Conservation (phyloP, 2,888 invertebrate genomes). For the Anagyrus pseudococci region DNA sequence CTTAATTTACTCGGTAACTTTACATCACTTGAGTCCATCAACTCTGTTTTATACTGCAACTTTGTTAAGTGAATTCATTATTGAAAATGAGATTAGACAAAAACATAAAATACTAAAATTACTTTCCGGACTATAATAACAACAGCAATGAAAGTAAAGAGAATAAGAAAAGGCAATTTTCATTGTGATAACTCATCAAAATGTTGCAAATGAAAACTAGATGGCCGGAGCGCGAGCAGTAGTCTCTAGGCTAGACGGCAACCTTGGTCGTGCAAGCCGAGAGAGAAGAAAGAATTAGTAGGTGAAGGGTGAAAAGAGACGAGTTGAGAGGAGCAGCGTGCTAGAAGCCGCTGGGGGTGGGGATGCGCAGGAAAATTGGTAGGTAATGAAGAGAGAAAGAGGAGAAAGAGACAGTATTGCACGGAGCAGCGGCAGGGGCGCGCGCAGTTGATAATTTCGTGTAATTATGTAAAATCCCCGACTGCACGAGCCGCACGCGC, state of each 20-base stretch:
- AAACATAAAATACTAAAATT: no score
- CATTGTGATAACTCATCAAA: constrained; percentile 1
- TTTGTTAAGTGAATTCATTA: no score
- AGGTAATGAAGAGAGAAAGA: constrained; percentile 29
- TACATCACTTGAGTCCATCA: no score
- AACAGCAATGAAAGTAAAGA: no score
- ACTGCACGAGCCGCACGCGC: constrained; percentile 3
- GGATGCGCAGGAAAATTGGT: constrained; percentile 29
- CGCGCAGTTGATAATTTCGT: constrained; percentile 34
- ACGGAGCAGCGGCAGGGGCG: neutral
- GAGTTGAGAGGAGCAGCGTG: no score
- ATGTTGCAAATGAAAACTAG: constrained; percentile 1
- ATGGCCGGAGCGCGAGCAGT: no score
- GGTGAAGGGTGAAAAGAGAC: constrained; percentile 27
- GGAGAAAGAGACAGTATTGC: constrained; percentile 17
- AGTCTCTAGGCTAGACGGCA: no score
- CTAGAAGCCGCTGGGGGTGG: constrained; percentile 3
- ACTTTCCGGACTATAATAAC: no score
- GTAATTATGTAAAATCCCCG: constrained; percentile 36
- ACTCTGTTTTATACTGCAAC: no score
- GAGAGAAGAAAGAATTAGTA: constrained; percentile 25
- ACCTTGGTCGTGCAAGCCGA: neutral
- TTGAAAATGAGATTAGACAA: no score
- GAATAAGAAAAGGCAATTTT: constrained; percentile 1
- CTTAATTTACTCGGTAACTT: no score